Conservation (phyloP, 1,140 invertebrate species). For the Apocrypta bakeri region DNA sequence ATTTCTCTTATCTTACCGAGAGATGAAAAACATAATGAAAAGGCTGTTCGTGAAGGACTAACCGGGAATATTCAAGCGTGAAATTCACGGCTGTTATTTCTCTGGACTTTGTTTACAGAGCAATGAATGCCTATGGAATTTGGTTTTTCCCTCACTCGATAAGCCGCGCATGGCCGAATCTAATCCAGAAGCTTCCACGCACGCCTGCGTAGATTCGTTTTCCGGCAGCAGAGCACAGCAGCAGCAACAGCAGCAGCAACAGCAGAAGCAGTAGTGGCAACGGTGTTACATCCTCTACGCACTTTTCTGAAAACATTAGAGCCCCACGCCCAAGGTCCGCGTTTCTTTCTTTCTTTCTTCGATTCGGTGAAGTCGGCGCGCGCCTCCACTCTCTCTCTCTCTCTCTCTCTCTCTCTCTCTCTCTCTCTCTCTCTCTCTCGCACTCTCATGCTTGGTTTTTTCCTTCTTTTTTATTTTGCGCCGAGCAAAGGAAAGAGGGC, state of each 20-base stretch:
- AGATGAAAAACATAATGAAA: too few relatives aligned
- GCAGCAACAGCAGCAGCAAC: too few relatives aligned
- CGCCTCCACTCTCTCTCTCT: not conserved
- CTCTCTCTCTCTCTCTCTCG: not conserved
- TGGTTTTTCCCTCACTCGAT: conserved; percentile 22
- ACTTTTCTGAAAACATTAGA: conserved; percentile 68
- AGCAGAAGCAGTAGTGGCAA: not conserved
- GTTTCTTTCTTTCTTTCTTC: conserved; percentile 21
- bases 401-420: not conserved
- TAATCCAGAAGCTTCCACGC: conserved; percentile 63
- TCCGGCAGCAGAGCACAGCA: conserved; percentile 51
- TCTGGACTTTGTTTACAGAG: too few relatives aligned
- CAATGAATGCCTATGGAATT: too few relatives aligned
- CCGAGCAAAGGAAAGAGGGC: not conserved
- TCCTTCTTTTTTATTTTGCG: conserved; percentile 19
- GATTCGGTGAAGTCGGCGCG: not conserved
- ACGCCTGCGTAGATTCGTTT: conserved; percentile 54
- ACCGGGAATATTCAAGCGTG: too few relatives aligned
- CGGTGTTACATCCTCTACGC: conserved; percentile 54
- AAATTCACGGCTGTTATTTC: too few relatives aligned
- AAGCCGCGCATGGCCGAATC: conserved; percentile 15
- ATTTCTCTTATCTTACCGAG: too few relatives aligned
- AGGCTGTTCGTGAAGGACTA: too few relatives aligned
- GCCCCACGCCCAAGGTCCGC: conserved; percentile 59
- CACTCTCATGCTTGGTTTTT: conserved; percentile 17